A percentile compares a stretch with the other conserved stretches of the same genome.
phyloP scores from a whole-genome alignment of 2,888 invertebrate genomes.

The Drosophila tripunctata region DNA sequence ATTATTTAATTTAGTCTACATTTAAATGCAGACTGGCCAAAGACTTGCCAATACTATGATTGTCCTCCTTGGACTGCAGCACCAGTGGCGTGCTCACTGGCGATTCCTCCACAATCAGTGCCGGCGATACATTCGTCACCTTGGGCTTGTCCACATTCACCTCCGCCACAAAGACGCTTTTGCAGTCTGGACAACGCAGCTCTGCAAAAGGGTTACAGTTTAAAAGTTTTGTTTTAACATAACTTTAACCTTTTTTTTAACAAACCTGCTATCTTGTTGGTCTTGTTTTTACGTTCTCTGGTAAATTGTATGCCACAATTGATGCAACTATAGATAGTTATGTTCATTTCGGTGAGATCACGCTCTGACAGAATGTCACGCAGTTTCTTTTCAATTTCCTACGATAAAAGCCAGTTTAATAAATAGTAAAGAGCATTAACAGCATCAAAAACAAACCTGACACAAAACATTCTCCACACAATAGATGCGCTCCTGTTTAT shows the following conservation, averaged over 20 bases:
- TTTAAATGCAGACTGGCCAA: slow-evolving; percentile 27
- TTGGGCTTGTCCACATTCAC: slow-evolving; percentile 71
- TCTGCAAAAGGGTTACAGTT: slow-evolving; percentile 49
- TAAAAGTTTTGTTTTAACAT: not conserved
- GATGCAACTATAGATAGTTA: slow-evolving; percentile 86
- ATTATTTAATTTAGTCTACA: slow-evolving; percentile 12
- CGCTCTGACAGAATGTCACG: slow-evolving; percentile 85
- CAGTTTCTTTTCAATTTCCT: slow-evolving; percentile 85
- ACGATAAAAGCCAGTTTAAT: not conserved
- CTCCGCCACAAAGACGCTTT: slow-evolving; percentile 86
- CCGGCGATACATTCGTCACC: slow-evolving; percentile 63
- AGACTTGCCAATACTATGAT: slow-evolving; percentile 81
- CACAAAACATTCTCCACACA: slow-evolving; percentile 86
- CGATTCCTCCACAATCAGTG: slow-evolving; percentile 71
- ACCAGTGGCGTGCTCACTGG: slow-evolving; percentile 44
- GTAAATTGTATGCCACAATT: slow-evolving; percentile 88
- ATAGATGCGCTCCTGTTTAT: slow-evolving; percentile 86
- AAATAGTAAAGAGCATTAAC: not conserved
- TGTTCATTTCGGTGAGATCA: slow-evolving; percentile 85
- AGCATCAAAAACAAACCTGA: too few species aligned
- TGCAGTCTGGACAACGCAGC: slow-evolving; percentile 86
- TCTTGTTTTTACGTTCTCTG: slow-evolving; percentile 83
- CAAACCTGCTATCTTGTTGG: slow-evolving; percentile 65
- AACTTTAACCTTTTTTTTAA: not conserved
- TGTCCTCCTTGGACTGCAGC: slow-evolving; percentile 59